phyloP scores from a whole-genome alignment of 2,888 invertebrate species.

The Callimorpha dominula region DNA sequence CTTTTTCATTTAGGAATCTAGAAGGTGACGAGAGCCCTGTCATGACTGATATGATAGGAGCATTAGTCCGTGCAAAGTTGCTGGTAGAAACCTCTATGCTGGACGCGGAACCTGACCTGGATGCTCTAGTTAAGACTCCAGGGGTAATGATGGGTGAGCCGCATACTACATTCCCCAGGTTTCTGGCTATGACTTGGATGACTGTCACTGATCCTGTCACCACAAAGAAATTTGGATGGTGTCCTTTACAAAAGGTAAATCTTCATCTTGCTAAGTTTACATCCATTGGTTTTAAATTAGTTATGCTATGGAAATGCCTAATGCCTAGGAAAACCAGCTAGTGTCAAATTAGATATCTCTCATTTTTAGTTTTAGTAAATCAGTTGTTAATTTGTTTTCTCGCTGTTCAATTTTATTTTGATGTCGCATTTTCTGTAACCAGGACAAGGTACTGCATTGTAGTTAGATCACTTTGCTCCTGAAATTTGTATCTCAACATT shows the following conservation, averaged over 20 bases:
- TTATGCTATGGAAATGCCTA: too few relatives aligned
- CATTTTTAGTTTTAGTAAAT: background rate
- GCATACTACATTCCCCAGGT: slow-evolving; percentile 73
- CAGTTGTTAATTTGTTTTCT: too few relatives aligned
- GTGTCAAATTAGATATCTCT: background rate
- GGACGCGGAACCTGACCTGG: slow-evolving; percentile 74
- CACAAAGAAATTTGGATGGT: slow-evolving; percentile 72
- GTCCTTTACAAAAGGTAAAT: slow-evolving; percentile 68
- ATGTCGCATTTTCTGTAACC: too few relatives aligned
- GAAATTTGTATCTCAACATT: too few relatives aligned
- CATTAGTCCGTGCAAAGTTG: slow-evolving; percentile 65
- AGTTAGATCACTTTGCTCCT: too few relatives aligned
- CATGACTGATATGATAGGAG: slow-evolving; percentile 66
- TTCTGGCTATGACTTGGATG: slow-evolving; percentile 74
- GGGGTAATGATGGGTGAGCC: slow-evolving; percentile 76
- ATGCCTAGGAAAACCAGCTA: too few relatives aligned
- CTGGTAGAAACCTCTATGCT: slow-evolving; percentile 71
- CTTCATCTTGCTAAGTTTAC: background rate
- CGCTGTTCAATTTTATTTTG: too few relatives aligned
- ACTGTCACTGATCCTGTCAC: slow-evolving; percentile 68
- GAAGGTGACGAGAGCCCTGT: slow-evolving; percentile 75
- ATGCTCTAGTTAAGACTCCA: slow-evolving; percentile 72
- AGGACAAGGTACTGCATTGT: too few relatives aligned
- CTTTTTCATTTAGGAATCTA: slow-evolving; percentile 61
- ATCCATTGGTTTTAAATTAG: too few relatives aligned